Base-by-base conservation (phyloP, 2,797 vertebrate genomes). In the Onychomys leucogaster region DNA sequence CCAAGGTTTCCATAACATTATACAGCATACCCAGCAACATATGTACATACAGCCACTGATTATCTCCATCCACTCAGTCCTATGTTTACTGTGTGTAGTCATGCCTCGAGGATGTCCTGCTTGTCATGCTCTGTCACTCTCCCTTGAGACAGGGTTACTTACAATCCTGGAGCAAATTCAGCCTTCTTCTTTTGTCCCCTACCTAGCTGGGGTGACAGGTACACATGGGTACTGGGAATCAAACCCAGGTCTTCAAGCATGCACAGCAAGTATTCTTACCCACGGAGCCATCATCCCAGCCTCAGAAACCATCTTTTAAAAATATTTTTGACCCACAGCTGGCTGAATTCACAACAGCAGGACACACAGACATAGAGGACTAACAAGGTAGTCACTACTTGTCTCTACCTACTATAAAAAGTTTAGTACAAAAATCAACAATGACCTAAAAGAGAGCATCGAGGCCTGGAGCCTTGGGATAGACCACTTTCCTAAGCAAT, bases 401-500 rank as follows among this genome's bases (percentile, higher is more conserved):
- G 1, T 63, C 43, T 89, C 34, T 12, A 63, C 13, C 3, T 0
- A 10, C 10, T 4, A 5, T 37, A 13, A 27, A 75, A 89, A 57
- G 83, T 81, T 37, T 80, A 84, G 16, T 57, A n/a, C 0, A 65
- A 32, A 92, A 75, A 27, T 80, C 23, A 85, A 88, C 2, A 27
- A 4, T 5, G 65, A 83, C 41, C 52, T 57, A 90, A 52, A 80
- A 75, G 23, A 57, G 4, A 41, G 71, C 8, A 87, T 34, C 14
- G 25, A 90, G 37, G 21, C 23, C 27, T 81, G 11, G 37, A 84
- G 57, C 92, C 71, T 80, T 71, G 29, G 12, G 49, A 34, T 2
- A 71, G n/a, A 73, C 13, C 17, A 67, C 83, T 80, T 93, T 87
- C 73, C 89, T 27, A 93, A 96, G 92, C 49, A 95, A 90, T 76